These are phyloP conservation scores for Conistra vaccinii DNA, from an alignment of 2,888 invertebrate species.

Conservation along the genomic window DNA sequence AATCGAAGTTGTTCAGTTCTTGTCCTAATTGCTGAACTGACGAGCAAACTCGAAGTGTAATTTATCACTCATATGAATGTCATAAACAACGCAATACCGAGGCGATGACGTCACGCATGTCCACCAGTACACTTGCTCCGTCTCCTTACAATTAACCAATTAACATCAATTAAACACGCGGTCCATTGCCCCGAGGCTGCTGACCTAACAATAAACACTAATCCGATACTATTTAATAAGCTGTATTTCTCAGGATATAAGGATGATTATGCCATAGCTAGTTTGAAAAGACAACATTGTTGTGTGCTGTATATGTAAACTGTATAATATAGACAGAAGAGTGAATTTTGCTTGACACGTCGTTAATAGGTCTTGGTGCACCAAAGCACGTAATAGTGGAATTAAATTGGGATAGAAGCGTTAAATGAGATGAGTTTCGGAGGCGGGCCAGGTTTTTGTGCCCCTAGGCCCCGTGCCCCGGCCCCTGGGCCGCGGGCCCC, in stretches of 20 bases:
- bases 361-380: slow-evolving; percentile 41
- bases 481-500: slow-evolving; percentile 4
- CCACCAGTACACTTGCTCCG: slow-evolving; percentile 62
- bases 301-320: slow-evolving; percentile 8
- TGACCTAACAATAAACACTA: slow-evolving; percentile 60
- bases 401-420: slow-evolving; percentile 79
- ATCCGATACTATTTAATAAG: slow-evolving; percentile 22
- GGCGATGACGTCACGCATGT: slow-evolving; percentile 55
- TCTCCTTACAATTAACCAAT: slow-evolving; percentile 83
- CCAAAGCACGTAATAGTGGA: slow-evolving; percentile 77
- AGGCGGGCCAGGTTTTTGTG: slow-evolving; percentile 66
- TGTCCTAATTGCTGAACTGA: neutral
- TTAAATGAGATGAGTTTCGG: slow-evolving; percentile 78
- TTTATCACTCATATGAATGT: slow-evolving; percentile 1
- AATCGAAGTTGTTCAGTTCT: neutral
- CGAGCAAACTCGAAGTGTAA: slow-evolving; percentile 2
- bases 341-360: slow-evolving; percentile 21
- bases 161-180: slow-evolving; percentile 80
- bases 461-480: slow-evolving; percentile 14
- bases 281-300: slow-evolving; percentile 9
- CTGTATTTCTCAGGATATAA: slow-evolving; percentile 19
- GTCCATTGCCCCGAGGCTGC: slow-evolving; percentile 66
- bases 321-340: slow-evolving; percentile 14
- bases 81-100: slow-evolving; percentile 32
- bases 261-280: slow-evolving; percentile 27